Base-by-base conservation (phyloP, 2,797 vertebrate species). In the Trachurus trachurus region DNA sequence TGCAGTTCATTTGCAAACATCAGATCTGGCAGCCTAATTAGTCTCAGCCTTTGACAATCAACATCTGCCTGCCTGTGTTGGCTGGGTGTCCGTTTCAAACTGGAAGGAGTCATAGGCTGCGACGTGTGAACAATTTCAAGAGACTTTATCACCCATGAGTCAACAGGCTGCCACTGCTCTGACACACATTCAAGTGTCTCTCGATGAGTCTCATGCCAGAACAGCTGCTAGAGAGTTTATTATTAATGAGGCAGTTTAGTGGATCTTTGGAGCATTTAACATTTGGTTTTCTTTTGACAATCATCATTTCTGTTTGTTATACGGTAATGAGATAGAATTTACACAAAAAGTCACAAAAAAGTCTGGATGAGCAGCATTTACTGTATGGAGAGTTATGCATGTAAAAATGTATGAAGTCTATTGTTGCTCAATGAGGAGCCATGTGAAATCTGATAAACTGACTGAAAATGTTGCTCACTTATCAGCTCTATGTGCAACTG, bases 11-110 rank as follows among this genome's bases (percentile, higher is more conserved):
- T 74, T 69, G 58, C 44, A 52, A 71, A 39, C 66, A 71, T 77
- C 59, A 74, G 49, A 74, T 74, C 50, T 12, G 21, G 9, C 22
- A 11, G 61, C 66, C 57, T 85, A 83, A 86, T 89, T 86, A 82
- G 67, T 71, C 29, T 59, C 45, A 34, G 40, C 59, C 69, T 74
- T 21, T 75, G 58, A 82, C 66, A 29, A 54, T 56, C 71, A 88
- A 82, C 80, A 80, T 85, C 80, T 86, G 77, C 49, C 31, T 40
- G 49, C 22, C 59, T 66, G 63, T 40, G 26, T 13, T 44, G 54
- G 15, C 56, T 45, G 50, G 79, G 64, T 80, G 78, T 81, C 76
- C 72, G 61, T 81, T 78, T 67, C 68, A 81, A 58, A 73, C 16
- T 10, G 42, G 58, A 68, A 42, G 56, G 29, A 66, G 34, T 57